Percentiles rank a stretch among this genome's conserved stretches.
These are phyloP conservation scores for Merops nubicus DNA, from an alignment of 2,113 vertebrate genomes.

Conservation along the genomic window DNA sequence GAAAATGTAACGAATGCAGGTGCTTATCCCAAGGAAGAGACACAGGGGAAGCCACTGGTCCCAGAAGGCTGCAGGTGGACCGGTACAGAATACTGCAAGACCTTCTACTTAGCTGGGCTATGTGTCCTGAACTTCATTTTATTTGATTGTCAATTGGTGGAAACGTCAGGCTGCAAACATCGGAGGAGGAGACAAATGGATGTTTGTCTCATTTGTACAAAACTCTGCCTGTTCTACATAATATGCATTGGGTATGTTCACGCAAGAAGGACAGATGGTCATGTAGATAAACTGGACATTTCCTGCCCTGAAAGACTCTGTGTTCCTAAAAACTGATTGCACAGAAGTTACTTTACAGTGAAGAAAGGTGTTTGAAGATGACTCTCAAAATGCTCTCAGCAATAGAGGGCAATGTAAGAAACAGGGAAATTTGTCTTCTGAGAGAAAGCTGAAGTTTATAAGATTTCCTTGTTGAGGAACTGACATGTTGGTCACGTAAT, in stretches of 20 bases:
- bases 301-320: neutral
- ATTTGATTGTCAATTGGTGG: neutral
- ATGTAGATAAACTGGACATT: neutral
- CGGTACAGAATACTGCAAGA: neutral
- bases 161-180: neutral
- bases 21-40: neutral
- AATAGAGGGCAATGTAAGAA: slow-evolving; percentile 12
- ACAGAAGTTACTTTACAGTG: neutral
- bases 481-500: neutral
- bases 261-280: rapidly evolving
- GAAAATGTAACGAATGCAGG: neutral
- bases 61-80: neutral
- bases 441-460: neutral
- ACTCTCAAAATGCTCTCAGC: neutral
- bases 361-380: neutral
- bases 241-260: neutral
- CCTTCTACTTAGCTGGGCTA: neutral
- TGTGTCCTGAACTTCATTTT: neutral
- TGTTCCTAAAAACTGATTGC: neutral
- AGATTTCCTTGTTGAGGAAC: neutral
- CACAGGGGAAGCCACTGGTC: neutral
- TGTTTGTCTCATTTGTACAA: neutral
- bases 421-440: neutral
- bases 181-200: too few species aligned
- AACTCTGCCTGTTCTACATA: neutral